Evolutionary conservation across 2,797 vertebrate species (phyloP), one percentile per base, ranked within the genome.

Genomic region (Amblyraja radiata): DNA sequence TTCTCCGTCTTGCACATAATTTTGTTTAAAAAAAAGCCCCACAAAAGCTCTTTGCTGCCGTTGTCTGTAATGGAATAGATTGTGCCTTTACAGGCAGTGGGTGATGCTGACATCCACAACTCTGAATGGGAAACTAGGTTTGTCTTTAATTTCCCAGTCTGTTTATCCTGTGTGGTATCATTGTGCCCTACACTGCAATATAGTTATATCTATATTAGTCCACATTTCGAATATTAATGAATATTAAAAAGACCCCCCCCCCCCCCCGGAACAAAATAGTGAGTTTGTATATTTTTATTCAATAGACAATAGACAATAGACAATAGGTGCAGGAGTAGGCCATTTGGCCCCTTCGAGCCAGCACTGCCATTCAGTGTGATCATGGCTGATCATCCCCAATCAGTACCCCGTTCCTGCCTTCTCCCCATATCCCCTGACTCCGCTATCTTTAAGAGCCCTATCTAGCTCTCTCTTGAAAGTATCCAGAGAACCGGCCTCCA

Each of bases 21-120:
- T 96, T 96, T 96, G 95, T 96, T 96, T 96, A 95, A 96, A 96
- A 95, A 95, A 94, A 95, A 95, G 94, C 95, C 94, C 96, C 97
- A 96, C 95, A 96, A 96, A 96, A 95, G 96, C 96, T 94, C 96
- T 95, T 95, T 95, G 96, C 95, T 96, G 95, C 96, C 74, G 94
- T 95, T 96, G 95, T 96, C 96, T 96, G 96, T 96, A 96, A 96
- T 77, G 95, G 96, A 96, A 95, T 94, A 94, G 95, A 94, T 94
- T 93, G 94, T 74, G 0, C 94, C 94, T 93, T 94, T 95, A 95
- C 94, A 92, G 90, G 73, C 90, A 54, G 90, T 74, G 32, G 90
- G 90, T 58, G 73, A 92, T 92, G 58, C 92, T 76, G 74, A 76
- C 58, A 76, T 92, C 73, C 90, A 92, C 74, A 9, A 23, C 58